Evolutionary conservation across 2,888 invertebrate species (phyloP), one percentile per base, ranked within the genome.

Genomic region (Drosophila tanythrix): DNA sequence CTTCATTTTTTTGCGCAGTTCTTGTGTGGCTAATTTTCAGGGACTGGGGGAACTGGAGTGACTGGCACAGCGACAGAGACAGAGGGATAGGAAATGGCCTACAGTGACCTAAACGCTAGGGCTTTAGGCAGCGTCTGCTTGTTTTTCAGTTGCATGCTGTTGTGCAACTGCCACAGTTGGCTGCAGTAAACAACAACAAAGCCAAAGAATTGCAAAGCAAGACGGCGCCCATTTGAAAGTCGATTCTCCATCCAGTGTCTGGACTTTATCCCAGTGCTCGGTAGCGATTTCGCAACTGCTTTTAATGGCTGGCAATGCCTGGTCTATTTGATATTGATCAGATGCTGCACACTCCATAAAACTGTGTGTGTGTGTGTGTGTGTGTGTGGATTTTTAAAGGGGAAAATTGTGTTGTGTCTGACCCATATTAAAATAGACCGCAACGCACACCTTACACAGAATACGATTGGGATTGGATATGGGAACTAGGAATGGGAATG

Each of bases 311-410:
- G 62, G 51, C 70, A 52, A 56, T 65, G 76, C 48, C 63, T 70
- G 66, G 48, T 59, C 60, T 53, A 66, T 81, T 62, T 82, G 83
- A 82, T 86, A 81, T 69, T 83, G 72, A 86, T 82, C 82, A 82
- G 87, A 82, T 82, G 82, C 74, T 70, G 61, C 50, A 40, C 77
- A 78, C 60, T 72, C 72, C 51, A 77, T 76, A 77, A 71, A 71
- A 40, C 36, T 56, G n/a, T 56, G 27, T 18, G 36, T 65, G 29
- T 21, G 50, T 40, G n/a, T n/a, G 38, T 29, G 29, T 29, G 31
- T 40, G 40, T 40, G 40, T 40, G 46, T 46, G 25, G 13, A 46
- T 46, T 46, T 21, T 13, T 46, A 46, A 59, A 13, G 50, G 46
- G 67, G 31, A 56, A 29, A 60, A 29, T 36, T 50, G 52, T 65